Base-by-base conservation (phyloP, 2,888 invertebrate genomes). In the Orgyia antiqua region DNA sequence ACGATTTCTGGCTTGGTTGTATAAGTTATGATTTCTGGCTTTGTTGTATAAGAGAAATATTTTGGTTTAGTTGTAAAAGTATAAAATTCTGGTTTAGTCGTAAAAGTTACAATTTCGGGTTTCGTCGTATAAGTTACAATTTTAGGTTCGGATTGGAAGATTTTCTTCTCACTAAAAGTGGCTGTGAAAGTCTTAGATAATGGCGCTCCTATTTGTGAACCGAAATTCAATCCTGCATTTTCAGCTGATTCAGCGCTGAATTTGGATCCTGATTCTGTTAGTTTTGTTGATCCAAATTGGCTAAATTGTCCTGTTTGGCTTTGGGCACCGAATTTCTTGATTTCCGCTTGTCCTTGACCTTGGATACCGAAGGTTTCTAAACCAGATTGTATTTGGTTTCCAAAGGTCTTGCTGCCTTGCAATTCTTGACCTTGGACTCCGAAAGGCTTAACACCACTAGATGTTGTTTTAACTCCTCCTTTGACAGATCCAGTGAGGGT, bases 141-240 rank as follows among this genome's bases (percentile, higher is more conserved):
- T 47, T 72, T 65, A 0, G 76, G 76, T 26, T 80, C 79, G 1
- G 66, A 58, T 38, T 80, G 71, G 70, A 60, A 79, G 8, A 70
- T 65, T 13, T 83, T 80, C 51, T 78, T 79, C 33, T 82, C 78
- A 0, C 72, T 53, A 37, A 68, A 82, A 0, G 77, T 66, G 0
- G 82, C 74, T 29, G 70, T 74, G 51, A 70, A 79, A 0, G 65
- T 68, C 13, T 83, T 80, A 0, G 74, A 59, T 0, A 79, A 45
- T 0, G 84, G 84, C 0, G 64, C 62, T 3, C 72, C 70, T n/a
- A 76, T 36, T 38, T 71, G 59, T 0, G 56, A 36, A 4, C 59
- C 65, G 23, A 69, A 64, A 10, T 59, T 58, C 3, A 55, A 32
- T 0, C 58, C 51, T 4, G 40, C 25, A 4, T 44, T 46, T 10